Percentiles rank a stretch among this genome's conserved stretches.
Evolutionary conservation across 2,797 vertebrate genomes (phyloP).

Genomic region (Urophycis tenuis): DNA sequence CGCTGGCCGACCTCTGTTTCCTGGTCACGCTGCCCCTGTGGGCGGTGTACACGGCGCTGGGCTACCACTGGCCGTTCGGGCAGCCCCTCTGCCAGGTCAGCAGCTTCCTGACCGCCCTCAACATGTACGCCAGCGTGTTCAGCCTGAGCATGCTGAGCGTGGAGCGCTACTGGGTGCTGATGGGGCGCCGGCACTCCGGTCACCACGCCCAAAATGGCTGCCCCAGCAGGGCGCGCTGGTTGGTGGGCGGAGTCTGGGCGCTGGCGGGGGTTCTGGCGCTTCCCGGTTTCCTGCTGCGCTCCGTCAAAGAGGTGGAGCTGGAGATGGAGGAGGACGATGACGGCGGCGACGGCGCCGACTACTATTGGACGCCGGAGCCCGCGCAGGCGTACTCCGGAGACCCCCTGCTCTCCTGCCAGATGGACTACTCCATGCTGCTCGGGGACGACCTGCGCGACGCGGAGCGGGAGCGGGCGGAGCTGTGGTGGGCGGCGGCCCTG

Average conservation of each 20-base stretch:
- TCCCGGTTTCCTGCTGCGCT: constrained; percentile 83
- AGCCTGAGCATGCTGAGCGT: constrained; percentile 69
- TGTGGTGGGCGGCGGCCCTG: constrained; percentile 80
- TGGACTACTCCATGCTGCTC: constrained; percentile 82
- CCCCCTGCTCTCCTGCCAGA: constrained; percentile 75
- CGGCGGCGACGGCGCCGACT: constrained; percentile 38
- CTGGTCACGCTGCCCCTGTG: constrained; percentile 89
- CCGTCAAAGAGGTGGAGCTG: constrained; percentile 57
- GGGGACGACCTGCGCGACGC: constrained; percentile 57
- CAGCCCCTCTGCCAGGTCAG: constrained; percentile 82
- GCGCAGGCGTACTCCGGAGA: constrained; percentile 22
- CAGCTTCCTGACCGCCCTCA: constrained; percentile 92
- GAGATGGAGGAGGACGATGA: too few species aligned
- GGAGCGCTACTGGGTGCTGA: constrained; percentile 89
- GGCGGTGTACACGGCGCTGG: constrained; percentile 85
- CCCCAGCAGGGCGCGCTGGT: constrained; percentile 45
- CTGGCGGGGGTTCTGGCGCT: constrained; percentile 78
- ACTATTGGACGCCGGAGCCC: constrained; percentile 38
- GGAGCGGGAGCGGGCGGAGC: constrained; percentile 63
- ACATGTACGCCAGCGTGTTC: constrained; percentile 72
- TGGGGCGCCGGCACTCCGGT: constrained; percentile 59
- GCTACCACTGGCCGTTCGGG: constrained; percentile 92
- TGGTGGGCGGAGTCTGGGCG: constrained; percentile 73
- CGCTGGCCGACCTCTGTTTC: constrained; percentile 85
- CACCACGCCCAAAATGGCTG: constrained; percentile 22